Evolutionary conservation across 2,888 invertebrate species (phyloP), one percentile per base, ranked within the genome.

Genomic region (Drosophila macrothrix): DNA sequence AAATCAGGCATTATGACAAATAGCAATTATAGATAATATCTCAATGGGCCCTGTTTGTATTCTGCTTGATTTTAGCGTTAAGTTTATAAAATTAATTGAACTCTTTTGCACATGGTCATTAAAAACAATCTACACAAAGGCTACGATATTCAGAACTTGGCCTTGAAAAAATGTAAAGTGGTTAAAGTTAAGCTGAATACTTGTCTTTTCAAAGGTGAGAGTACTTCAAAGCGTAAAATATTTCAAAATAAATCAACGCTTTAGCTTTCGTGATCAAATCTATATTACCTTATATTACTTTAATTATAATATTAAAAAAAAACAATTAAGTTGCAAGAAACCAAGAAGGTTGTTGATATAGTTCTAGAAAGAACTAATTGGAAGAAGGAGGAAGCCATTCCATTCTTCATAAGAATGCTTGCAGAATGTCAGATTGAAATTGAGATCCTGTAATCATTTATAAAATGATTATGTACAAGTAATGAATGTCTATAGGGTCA

Each of bases 1-100:
- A 54, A 74, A 58, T 58, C 46, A 3, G 16, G 37, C 29, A 55
- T 39, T 39, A 16, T 22, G 33, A 41, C n/a, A 33, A 25, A 12
- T 19, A 39, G 19, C 56, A 56, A 41, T 41, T 54, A 6, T 55
- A 49, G 67, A 33, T 55, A 72, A 39, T 39, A 14, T 53, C 4
- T 46, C 7, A 65, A 39, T 14, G 41, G 35, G 46, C 31, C 28
- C 43, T 56, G 28, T 39, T n/a, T 29, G 56, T 22, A 29, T 28
- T 35, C 7, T 19, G 19, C 25, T 28, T 49, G 46, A 28, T 35
- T 25, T 35, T 6, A 12, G 6, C 28, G 0, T 5, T 14, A n/a
- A 19, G 19, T 33, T 19, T 7, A 16, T 60, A 0, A 7, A 16
- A 28, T 35, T 5, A 29, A 16, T n/a, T 56, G 28, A 14, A 14